Base-by-base conservation (phyloP, 2,113 vertebrate genomes). In the Eulemur macaco region DNA sequence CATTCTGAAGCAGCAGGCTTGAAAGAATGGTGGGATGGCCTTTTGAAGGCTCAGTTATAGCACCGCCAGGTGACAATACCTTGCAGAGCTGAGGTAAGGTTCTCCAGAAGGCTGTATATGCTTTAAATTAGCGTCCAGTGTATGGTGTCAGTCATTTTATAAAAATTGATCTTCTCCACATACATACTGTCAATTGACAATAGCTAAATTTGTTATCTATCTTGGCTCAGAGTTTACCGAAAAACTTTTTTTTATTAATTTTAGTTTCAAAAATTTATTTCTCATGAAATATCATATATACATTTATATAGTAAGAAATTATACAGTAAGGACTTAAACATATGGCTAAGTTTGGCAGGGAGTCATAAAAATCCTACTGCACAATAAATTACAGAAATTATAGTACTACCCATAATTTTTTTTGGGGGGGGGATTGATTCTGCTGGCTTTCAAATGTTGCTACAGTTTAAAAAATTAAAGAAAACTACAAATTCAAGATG, bases 321-420 rank as follows among this genome's bases (percentile, higher is more conserved):
- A 17, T 54, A 56, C 17, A 74, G 52, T 52, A 86, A 83, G 45
- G 31, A 82, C 34, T 93, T 94, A 71, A 94, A 97, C 81, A 95
- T 91, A 88, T 94, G 71, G 56, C 34, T 81, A 68, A 17, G 27
- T 88, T 81, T 93, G 95, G 58, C 47, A 93, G 39, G 88, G 37
- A 82, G 9, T 82, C 42, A 92, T 66, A 58, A 94, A 91, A 90
- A 66, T 89, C n/a, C 34, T 17, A 87, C 74, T 80, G 11, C 25
- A 74, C 73, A 91, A 82, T 88, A 76, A 94, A 91, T 91, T 95
- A 37, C 21, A 80, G 82, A 97, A 95, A 95, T 66, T 86, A 47
- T 25, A 94, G 37, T 31, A 31, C 14, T 85, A 17, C 82, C 58
- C 42, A 10, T 86, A 76, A 63, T 85, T 91, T 78, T 82, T 89